These are phyloP conservation scores for Cinclus mexicanus DNA, from an alignment of 2,113 vertebrate species.

Conservation along the genomic window DNA sequence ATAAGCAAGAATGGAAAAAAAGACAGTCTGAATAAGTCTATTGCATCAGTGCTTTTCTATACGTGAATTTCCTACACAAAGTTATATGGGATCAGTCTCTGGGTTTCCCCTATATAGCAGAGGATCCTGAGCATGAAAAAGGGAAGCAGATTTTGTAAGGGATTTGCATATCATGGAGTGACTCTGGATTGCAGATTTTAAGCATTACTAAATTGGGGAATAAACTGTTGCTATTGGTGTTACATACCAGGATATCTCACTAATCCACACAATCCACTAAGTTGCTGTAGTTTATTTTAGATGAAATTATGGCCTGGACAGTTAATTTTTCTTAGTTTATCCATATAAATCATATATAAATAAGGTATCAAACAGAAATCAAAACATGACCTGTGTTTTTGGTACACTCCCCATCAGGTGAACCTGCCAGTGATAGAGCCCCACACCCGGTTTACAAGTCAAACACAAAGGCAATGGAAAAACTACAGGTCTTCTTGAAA, in stretches of 20 bases:
- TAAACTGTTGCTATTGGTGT: conserved; percentile 30
- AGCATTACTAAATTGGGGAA: conserved; percentile 25
- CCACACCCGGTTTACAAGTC: not conserved
- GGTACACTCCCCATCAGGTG: not conserved
- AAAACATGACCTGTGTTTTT: not conserved
- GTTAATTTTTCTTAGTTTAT: conserved; percentile 36
- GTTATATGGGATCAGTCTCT: not conserved
- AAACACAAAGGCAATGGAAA: not conserved
- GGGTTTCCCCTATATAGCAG: not conserved
- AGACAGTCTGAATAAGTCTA: not conserved
- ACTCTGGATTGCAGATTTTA: conserved; percentile 41
- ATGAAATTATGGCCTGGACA: conserved; percentile 12
- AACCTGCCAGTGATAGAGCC: not conserved
- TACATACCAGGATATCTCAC: conserved; percentile 21
- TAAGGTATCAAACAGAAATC: conserved; percentile 1
- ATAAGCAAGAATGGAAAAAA: not conserved
- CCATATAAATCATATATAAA: not conserved
- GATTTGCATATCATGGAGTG: conserved; percentile 28
- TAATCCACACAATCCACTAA: conserved; percentile 43
- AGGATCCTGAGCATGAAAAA: not conserved
- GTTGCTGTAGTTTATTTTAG: conserved; percentile 27
- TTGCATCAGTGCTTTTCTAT: not conserved
- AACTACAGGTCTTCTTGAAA: not conserved
- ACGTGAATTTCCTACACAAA: not conserved
- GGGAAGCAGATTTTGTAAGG: conserved; percentile 1